A percentile compares a stretch with the other conserved stretches of the same genome.
Conservation (phyloP, 2,888 invertebrate genomes). For the Campoplex capitator region DNA sequence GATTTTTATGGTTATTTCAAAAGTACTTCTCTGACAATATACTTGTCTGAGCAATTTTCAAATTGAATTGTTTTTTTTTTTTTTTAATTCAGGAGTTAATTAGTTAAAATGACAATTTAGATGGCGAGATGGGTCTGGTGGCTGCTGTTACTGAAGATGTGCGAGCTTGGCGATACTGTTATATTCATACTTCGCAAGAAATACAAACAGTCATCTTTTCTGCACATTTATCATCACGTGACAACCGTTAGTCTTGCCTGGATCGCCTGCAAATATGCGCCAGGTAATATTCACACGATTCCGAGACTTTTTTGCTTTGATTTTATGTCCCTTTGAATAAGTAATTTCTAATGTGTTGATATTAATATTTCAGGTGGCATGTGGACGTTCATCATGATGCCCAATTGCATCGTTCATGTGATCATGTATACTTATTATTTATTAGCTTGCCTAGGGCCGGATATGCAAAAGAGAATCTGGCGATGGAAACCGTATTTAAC, state of each 20-base stretch:
- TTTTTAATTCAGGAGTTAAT: constrained; percentile 19
- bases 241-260: constrained; percentile 87
- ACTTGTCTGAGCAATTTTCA: no score
- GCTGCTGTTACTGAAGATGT: constrained; percentile 88
- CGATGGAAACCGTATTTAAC: constrained; percentile 87
- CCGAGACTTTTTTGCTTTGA: background rate
- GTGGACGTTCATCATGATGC: constrained; percentile 88
- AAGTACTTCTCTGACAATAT: no score
- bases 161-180: constrained; percentile 89
- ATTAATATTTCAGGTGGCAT: constrained; percentile 87
- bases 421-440: constrained; percentile 93
- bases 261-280: constrained; percentile 87
- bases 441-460: constrained; percentile 87
- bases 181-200: constrained; percentile 91
- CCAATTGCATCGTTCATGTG: constrained; percentile 90
- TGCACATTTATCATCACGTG: constrained; percentile 91
- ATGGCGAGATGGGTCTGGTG: constrained; percentile 87
- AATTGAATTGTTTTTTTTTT: background rate
- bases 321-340: background rate
- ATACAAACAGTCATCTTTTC: constrained; percentile 89
- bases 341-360: background rate
- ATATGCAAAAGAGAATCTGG: constrained; percentile 86
- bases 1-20: background rate
- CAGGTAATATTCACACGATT: constrained; percentile 86
- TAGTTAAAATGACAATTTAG: constrained; percentile 71